Evolutionary conservation across 2,797 vertebrate genomes (phyloP), one percentile per base, ranked within the genome.

Genomic region (Hozukius guyotensis): DNA sequence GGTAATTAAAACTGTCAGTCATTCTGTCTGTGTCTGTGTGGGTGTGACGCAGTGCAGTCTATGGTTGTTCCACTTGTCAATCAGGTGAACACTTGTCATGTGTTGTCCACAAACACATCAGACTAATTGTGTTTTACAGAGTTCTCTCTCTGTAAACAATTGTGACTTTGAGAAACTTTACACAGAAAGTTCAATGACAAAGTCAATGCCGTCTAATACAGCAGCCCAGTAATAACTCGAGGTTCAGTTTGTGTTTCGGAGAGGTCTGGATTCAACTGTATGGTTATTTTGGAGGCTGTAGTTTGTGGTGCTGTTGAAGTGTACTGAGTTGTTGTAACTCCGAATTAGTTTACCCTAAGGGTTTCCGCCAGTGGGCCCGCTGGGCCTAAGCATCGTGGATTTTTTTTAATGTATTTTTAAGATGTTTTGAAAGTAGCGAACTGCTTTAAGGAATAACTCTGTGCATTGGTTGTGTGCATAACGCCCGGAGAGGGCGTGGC

Each of bases 1-100:
- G 2, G 73, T 86, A 82, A 90, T 88, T 83, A 87, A 78, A 85
- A 69, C 64, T 79, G 80, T 85, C 82, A 87, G 55, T 89, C 80
- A 67, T 61, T 66, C 62, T 72, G 63, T 65, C 31, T 59, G 59
- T 62, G 57, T 69, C 49, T 49, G 59, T 62, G 73, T 77, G 77
- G 60, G 55, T 61, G 66, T 63, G 62, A 60, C 5, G 7, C 11
- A 29, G 10, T 38, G 52, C 29, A 14, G 38, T 68, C 46, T 42
- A 18, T 63, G 53, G 46, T 55, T 61, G 55, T 77, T 77, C 57
- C 42, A 42, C 53, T 62, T 67, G 76, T 80, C 82, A 73, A 14
- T 84, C 79, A 73, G 59, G 62, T 62, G 46, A 71, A 52, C 56
- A 27, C 36, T 68, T 75, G 62, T 68, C 42, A 18, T 34, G 27